Evolutionary conservation across 2,888 invertebrate species (phyloP).

Genomic region (Neria commutata): DNA sequence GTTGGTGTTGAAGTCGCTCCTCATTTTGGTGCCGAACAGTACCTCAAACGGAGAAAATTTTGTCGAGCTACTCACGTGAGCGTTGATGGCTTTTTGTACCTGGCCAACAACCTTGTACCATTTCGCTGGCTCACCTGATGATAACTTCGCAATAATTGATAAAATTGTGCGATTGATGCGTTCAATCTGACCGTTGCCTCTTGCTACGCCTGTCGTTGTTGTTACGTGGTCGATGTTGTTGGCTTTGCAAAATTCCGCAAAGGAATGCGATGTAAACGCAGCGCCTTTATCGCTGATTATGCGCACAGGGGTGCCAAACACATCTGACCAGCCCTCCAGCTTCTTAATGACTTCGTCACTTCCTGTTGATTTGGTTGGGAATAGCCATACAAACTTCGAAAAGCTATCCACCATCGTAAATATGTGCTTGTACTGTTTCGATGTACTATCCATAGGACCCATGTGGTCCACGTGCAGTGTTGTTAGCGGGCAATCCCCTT

Average conservation of each 20-base stretch:
- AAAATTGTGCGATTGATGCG: slow-evolving; percentile 13
- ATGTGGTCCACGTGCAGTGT: slow-evolving; percentile 42
- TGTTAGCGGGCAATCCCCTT: slow-evolving; percentile 42
- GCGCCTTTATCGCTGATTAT: background rate
- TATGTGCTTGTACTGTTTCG: slow-evolving; percentile 27
- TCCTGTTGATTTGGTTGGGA: slow-evolving; percentile 23
- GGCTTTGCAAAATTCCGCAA: slow-evolving; percentile 12
- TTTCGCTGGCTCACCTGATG: slow-evolving; percentile 19
- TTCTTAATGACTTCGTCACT: background rate
- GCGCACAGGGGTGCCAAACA: slow-evolving; percentile 6
- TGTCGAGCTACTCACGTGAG: background rate
- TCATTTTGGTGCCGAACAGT: slow-evolving; percentile 19
- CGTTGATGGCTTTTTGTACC: background rate
- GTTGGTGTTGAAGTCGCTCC: background rate
- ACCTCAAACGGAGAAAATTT: slow-evolving; percentile 17
- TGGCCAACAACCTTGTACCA: slow-evolving; percentile 23
- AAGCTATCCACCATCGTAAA: slow-evolving; percentile 14
- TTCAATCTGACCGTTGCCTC: slow-evolving; percentile 31
- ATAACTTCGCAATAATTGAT: slow-evolving; percentile 14
- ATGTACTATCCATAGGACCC: slow-evolving; percentile 31
- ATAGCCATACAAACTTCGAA: slow-evolving; percentile 22
- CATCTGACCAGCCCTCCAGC: background rate
- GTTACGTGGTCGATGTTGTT: slow-evolving; percentile 16
- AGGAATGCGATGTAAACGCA: slow-evolving; percentile 13
- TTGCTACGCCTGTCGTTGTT: slow-evolving; percentile 24